phyloP scores from a whole-genome alignment of 2,113 vertebrate species.

The Spheniscus mendiculus region DNA sequence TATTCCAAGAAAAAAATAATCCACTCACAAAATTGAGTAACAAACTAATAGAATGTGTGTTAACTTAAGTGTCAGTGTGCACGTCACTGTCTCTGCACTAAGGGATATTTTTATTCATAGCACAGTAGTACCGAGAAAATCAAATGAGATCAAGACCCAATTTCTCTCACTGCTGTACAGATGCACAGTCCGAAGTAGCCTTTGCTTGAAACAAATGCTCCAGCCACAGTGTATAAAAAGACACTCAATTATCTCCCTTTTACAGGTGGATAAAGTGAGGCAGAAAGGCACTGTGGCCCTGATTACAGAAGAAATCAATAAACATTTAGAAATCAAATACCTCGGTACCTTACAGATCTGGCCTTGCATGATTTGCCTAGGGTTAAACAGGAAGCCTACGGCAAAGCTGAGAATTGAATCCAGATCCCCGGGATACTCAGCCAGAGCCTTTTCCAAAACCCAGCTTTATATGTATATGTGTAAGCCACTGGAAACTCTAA shows the following conservation, averaged over 20 bases:
- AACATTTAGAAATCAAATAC: background rate
- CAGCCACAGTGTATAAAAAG: background rate
- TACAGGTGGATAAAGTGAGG: background rate
- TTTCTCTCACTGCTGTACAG: background rate
- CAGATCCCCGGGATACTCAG: background rate
- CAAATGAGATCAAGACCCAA: background rate
- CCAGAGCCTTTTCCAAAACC: background rate
- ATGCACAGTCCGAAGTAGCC: background rate
- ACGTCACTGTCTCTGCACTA: background rate
- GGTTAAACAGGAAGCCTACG: background rate
- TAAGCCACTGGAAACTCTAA: constrained; percentile 31
- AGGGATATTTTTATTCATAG: background rate
- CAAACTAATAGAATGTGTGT: background rate
- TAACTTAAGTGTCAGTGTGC: background rate
- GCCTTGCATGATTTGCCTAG: background rate
- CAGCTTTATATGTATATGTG: background rate
- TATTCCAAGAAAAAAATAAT: background rate
- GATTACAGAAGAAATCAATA: background rate
- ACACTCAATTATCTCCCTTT: background rate
- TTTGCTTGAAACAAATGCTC: background rate
- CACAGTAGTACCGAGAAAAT: background rate
- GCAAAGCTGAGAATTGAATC: constrained; percentile 42
- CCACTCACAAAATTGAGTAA: background rate
- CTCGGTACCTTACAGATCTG: background rate
- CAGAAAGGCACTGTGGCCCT: background rate